Percentiles rank a stretch among this genome's conserved stretches.
These are phyloP conservation scores for Lethenteron reissneri DNA, from an alignment of 2,113 vertebrate genomes.

Conservation along the genomic window DNA sequence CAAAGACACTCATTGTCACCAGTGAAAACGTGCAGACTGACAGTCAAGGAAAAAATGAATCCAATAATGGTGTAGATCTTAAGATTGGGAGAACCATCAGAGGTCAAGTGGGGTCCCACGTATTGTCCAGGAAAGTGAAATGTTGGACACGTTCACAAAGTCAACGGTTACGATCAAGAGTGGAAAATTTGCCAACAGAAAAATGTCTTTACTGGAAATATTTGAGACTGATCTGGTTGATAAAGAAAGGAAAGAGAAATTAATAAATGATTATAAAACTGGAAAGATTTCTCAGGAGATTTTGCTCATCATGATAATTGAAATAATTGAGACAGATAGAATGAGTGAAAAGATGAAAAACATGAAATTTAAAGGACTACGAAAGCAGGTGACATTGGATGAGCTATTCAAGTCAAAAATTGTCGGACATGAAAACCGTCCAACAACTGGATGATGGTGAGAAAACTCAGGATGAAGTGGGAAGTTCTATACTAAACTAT, in stretches of 20 bases:
- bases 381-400: slow-evolving; percentile 21
- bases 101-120: too few species aligned
- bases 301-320: slow-evolving; percentile 21
- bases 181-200: slow-evolving; percentile 5
- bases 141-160: neutral
- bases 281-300: slow-evolving; percentile 20
- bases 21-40: too few species aligned
- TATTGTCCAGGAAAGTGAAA: too few species aligned
- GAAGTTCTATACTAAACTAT: neutral
- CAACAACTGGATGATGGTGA: slow-evolving; percentile 29
- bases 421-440: slow-evolving; percentile 28
- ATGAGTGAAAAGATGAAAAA: slow-evolving; percentile 18
- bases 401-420: slow-evolving; percentile 38
- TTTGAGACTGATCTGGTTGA: slow-evolving; percentile 24
- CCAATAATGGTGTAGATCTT: too few species aligned
- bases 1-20: too few species aligned
- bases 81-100: too few species aligned
- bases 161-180: neutral
- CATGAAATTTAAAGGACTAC: neutral
- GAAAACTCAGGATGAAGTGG: neutral
- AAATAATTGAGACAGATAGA: slow-evolving; percentile 23
- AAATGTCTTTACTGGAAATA: slow-evolving; percentile 25
- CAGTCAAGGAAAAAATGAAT: neutral
- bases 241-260: slow-evolving; percentile 25
- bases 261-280: slow-evolving; percentile 25